Conservation (phyloP, 2,113 vertebrate genomes). For the Platycercus adscitus region DNA sequence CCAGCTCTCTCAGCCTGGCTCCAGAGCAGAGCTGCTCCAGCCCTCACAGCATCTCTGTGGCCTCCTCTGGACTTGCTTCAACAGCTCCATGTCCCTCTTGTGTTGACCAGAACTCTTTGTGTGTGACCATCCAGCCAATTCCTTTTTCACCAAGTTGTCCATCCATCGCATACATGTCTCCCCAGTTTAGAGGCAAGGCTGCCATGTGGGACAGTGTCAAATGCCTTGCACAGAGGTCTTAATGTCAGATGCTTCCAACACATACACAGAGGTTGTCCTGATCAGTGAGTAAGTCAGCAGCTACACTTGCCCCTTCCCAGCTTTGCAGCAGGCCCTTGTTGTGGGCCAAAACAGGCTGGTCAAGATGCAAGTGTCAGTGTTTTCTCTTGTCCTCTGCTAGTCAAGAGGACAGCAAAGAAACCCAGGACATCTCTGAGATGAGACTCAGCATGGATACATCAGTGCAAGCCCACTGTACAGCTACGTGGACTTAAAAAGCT, state of each 20-base stretch:
- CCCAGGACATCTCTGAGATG: background rate
- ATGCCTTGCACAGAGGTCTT: background rate
- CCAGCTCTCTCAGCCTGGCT: too few relatives aligned
- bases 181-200: background rate
- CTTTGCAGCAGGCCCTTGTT: background rate
- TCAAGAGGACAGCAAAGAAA: background rate
- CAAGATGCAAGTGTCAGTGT: background rate
- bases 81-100: background rate
- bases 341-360: background rate
- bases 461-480: background rate
- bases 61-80: background rate
- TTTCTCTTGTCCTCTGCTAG: background rate
- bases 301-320: background rate
- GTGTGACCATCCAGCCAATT: background rate
- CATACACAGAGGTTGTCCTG: background rate
- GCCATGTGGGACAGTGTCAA: background rate
- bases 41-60: too few relatives aligned
- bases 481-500: background rate
- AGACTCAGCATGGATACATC: too few relatives aligned
- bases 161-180: background rate
- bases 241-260: background rate
- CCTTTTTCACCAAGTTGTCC: background rate
- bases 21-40: too few relatives aligned
- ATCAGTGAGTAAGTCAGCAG: background rate
- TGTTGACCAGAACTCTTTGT: background rate